A percentile compares a stretch with the other conserved stretches of the same genome.
These are phyloP conservation scores for Struthidea cinerea DNA, from an alignment of 2,113 vertebrate genomes.

Conservation along the genomic window DNA sequence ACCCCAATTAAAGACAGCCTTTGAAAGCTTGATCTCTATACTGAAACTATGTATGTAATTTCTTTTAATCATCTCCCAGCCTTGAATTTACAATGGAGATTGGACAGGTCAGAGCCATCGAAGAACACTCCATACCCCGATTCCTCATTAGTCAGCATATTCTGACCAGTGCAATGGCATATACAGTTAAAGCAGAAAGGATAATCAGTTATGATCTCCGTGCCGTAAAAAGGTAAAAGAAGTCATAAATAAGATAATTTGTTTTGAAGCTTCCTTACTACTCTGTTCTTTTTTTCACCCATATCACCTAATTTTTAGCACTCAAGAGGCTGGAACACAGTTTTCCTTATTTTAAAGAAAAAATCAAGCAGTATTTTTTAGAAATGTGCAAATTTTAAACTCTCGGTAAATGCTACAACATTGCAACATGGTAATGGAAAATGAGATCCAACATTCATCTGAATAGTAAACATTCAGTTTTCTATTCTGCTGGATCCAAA, in stretches of 20 bases:
- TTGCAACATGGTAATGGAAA: background rate
- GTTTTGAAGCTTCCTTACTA: background rate
- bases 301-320: fast-evolving
- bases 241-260: background rate
- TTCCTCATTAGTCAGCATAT: background rate
- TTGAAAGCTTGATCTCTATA: background rate
- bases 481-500: background rate
- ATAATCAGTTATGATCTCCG: background rate
- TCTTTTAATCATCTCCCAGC: background rate
- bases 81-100: background rate
- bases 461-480: background rate
- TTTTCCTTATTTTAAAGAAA: background rate
- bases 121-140: background rate
- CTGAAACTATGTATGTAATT: background rate
- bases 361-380: background rate
- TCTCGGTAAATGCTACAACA: background rate
- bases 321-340: background rate
- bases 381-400: background rate
- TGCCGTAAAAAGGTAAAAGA: background rate
- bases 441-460: background rate
- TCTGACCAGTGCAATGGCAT: background rate
- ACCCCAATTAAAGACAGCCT: background rate
- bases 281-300: background rate
- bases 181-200: background rate
- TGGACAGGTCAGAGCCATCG: background rate